These are phyloP conservation scores for Chloebia gouldiae DNA, from an alignment of 2,113 vertebrate species.

Conservation along the genomic window DNA sequence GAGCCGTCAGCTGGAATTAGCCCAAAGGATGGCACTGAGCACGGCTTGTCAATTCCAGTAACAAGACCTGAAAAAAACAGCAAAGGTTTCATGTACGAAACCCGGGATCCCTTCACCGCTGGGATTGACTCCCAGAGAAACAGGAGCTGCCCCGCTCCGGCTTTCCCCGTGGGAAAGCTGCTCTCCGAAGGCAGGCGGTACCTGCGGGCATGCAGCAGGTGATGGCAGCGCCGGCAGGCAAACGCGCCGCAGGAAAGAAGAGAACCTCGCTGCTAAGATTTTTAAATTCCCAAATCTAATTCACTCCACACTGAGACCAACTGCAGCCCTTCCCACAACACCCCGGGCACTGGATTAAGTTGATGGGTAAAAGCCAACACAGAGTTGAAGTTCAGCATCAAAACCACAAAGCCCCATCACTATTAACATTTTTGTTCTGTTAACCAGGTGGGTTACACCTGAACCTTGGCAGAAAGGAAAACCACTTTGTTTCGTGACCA, in stretches of 20 bases:
- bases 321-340: background rate
- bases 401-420: background rate
- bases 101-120: background rate
- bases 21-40: background rate
- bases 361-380: background rate
- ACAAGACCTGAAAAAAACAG: background rate
- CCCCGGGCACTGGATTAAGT: background rate
- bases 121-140: background rate
- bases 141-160: background rate
- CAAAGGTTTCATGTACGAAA: background rate
- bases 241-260: accelerated
- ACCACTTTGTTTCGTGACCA: background rate
- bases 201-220: background rate
- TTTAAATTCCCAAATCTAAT: background rate
- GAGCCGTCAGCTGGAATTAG: background rate
- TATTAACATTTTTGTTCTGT: background rate
- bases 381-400: background rate
- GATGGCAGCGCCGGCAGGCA: background rate
- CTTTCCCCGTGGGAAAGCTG: background rate
- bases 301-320: background rate
- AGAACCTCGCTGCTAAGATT: background rate
- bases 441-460: background rate
- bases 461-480: background rate
- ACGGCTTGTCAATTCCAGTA: background rate
- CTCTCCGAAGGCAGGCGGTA: background rate